phyloP scores from a whole-genome alignment of 2,797 vertebrate genomes.

The Tinamus major region DNA sequence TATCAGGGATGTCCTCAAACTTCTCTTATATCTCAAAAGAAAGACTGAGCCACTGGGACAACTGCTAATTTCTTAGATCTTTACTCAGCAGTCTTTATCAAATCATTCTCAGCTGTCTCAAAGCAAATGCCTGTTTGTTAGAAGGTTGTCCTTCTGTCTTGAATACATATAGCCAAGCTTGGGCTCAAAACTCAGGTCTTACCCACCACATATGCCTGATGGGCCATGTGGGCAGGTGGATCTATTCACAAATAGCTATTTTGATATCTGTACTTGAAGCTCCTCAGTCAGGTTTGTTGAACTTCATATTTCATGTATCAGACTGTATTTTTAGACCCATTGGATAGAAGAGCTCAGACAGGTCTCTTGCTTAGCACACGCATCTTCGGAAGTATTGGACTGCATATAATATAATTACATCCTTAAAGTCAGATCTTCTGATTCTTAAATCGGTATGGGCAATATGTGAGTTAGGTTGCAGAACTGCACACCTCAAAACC shows the following conservation, averaged over 20 bases:
- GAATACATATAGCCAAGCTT: background rate
- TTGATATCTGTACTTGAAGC: background rate
- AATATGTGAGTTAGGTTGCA: background rate
- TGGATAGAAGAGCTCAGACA: constrained; percentile 20
- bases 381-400: background rate
- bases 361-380: background rate
- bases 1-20: background rate
- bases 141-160: background rate
- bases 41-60: background rate
- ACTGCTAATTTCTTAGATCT: background rate
- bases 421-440: background rate
- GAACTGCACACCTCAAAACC: background rate
- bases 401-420: background rate
- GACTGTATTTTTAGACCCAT: background rate
- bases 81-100: background rate
- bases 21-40: background rate
- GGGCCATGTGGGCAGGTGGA: background rate
- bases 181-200: background rate
- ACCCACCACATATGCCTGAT: background rate
- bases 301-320: background rate
- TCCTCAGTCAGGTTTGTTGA: background rate
- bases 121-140: background rate
- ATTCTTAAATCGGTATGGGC: background rate
- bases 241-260: background rate
- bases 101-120: background rate